phyloP scores from a whole-genome alignment of 2,797 vertebrate species.

The Sebastes itinus region DNA sequence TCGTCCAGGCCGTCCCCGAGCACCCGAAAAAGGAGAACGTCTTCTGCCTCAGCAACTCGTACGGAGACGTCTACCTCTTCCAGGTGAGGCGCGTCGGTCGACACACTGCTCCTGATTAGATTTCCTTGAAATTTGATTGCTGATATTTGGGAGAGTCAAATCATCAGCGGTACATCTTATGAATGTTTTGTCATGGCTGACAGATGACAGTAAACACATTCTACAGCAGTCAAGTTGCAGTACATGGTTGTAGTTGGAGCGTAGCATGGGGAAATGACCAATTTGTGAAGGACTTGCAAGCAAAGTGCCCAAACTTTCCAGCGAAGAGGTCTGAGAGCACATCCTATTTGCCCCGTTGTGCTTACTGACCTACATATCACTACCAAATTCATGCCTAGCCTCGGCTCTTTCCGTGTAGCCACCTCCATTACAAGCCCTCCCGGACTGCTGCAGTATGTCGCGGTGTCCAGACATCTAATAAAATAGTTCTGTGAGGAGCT shows the following conservation, averaged over 20 bases:
- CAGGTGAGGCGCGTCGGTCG: constrained; percentile 81
- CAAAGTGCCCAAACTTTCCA: constrained; percentile 18
- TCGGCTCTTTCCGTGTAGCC: neutral
- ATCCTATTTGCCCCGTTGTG: constrained; percentile 19
- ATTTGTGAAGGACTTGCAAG: neutral
- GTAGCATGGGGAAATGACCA: constrained; percentile 17
- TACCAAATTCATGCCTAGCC: constrained; percentile 18
- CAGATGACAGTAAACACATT: neutral
- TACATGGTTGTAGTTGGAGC: neutral
- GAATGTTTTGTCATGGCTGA: neutral
- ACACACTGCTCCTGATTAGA: neutral
- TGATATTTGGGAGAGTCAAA: neutral
- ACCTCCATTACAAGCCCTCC: constrained; percentile 20
- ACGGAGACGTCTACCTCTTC: constrained; percentile 94
- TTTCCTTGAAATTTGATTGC: neutral
- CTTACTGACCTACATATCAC: constrained; percentile 59
- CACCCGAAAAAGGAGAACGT: constrained; percentile 96
- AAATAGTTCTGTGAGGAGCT: constrained; percentile 29
- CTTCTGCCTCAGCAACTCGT: constrained; percentile 96
- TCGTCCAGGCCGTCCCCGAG: constrained; percentile 93
- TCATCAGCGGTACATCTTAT: neutral
- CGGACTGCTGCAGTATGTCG: neutral
- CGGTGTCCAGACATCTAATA: constrained; percentile 37
- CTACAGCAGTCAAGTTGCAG: neutral
- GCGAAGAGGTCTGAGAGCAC: neutral